Evolutionary conservation across 2,113 vertebrate genomes (phyloP), one percentile per base, ranked within the genome.

Genomic region (Misgurnus anguillicaudatus): DNA sequence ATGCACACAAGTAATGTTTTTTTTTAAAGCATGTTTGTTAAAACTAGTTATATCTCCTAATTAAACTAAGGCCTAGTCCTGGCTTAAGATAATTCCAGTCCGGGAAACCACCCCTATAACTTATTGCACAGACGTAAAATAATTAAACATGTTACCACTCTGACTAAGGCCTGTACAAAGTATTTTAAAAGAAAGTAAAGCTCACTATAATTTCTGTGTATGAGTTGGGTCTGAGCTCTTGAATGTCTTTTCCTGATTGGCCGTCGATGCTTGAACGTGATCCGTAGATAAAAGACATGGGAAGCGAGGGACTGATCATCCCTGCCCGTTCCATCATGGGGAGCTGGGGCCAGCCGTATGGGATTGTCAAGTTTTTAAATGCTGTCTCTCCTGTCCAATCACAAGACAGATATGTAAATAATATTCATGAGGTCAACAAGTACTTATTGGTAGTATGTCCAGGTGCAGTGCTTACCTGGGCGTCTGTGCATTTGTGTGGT

Each of bases 221-320:
- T 0, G 94, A 95, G 31, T 91, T 88, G 71, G 95, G 95, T 76
- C 96, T 89, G 74, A 91, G 83, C 36, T 94, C 94, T 88, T 92
- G 94, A 84, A 98, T 91, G 24, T 92, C 92, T 62, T 89, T 92
- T 88, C 97, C 95, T n/a, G 96, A 98, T 86, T 95, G 94, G 73
- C 95, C 93, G 68, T 99, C 97, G 42, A 98, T 96, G 88, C 94
- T 96, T 2, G 97, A 98, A 3, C 97, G 95, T 4, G 97, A 97
- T 0, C 97, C 96, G 0, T 95, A 97, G 81, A 99, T 95, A 78
- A 98, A 94, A 0, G 95, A 95, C 83, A 98, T 90, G 10, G 95
- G 95, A 89, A 98, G 92, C 89, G 94, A 90, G 16, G 39, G 85
- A 36, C 89, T 87, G 87, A 99, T 88, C 48, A 92, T 91, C 0